These are phyloP conservation scores for Mystacides longicornis DNA, from an alignment of 2,888 invertebrate species.

Conservation along the genomic window DNA sequence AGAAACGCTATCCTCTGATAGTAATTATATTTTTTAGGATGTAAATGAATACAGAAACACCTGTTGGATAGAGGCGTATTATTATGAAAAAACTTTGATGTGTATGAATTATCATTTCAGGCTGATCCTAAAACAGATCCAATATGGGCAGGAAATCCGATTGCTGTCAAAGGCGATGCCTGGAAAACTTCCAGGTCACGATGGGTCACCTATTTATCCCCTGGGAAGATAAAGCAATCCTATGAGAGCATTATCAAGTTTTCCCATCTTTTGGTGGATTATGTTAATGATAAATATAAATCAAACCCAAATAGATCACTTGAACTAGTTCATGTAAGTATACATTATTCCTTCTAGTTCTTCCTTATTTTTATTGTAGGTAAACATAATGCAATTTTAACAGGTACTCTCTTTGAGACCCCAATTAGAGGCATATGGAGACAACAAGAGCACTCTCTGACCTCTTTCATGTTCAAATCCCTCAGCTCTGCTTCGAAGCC, in stretches of 20 bases:
- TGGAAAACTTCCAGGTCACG: background rate
- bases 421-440: too few relatives aligned
- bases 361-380: background rate
- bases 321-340: background rate
- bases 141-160: slow-evolving; percentile 3
- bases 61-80: too few relatives aligned
- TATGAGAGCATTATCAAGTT: background rate
- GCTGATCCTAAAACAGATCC: slow-evolving; percentile 1
- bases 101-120: too few relatives aligned
- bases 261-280: background rate
- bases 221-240: background rate
- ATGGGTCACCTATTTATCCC: background rate
- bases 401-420: too few relatives aligned
- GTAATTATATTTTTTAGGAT: too few relatives aligned
- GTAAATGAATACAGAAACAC: too few relatives aligned
- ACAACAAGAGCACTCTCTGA: too few relatives aligned
- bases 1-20: too few relatives aligned
- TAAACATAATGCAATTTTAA: too few relatives aligned
- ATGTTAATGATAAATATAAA: background rate
- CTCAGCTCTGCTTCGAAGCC: too few relatives aligned
- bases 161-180: slow-evolving; percentile 1
- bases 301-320: background rate
- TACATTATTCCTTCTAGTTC: background rate
- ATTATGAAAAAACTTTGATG: too few relatives aligned
- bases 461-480: too few relatives aligned